A percentile compares a stretch with the other conserved stretches of the same genome.
Conservation (phyloP, 2,113 vertebrate species). For the Pelodiscus sinensis region DNA sequence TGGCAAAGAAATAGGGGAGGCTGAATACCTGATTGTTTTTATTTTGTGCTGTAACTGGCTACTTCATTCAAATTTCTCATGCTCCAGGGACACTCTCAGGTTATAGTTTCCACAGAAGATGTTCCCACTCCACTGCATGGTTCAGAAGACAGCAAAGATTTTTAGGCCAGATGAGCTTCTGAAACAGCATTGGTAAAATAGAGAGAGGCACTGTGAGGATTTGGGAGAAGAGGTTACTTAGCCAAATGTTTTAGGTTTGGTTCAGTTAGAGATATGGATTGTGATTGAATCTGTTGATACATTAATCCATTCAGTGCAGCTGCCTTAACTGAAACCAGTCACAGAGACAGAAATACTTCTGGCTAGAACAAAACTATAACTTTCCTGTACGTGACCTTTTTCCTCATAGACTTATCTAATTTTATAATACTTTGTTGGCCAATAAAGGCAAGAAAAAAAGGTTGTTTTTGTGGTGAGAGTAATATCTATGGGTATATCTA, state of each 20-base stretch:
- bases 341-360: not conserved
- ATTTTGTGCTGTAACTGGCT: not conserved
- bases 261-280: not conserved
- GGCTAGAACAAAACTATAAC: not conserved
- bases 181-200: not conserved
- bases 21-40: not conserved
- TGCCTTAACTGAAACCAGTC: not conserved
- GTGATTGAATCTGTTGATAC: not conserved
- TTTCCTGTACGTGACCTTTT: not conserved
- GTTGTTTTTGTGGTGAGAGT: fast-evolving
- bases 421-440: not conserved
- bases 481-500: not conserved
- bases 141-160: not conserved
- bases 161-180: not conserved
- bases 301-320: not conserved
- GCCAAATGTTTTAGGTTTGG: not conserved
- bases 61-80: not conserved
- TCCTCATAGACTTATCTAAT: not conserved
- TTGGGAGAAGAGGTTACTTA: not conserved
- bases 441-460: not conserved
- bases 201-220: not conserved
- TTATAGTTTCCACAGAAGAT: not conserved
- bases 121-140: not conserved
- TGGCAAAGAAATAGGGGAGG: not conserved
- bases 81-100: not conserved